phyloP scores from a whole-genome alignment of 2,888 invertebrate genomes.

The Oligia fasciuncula region DNA sequence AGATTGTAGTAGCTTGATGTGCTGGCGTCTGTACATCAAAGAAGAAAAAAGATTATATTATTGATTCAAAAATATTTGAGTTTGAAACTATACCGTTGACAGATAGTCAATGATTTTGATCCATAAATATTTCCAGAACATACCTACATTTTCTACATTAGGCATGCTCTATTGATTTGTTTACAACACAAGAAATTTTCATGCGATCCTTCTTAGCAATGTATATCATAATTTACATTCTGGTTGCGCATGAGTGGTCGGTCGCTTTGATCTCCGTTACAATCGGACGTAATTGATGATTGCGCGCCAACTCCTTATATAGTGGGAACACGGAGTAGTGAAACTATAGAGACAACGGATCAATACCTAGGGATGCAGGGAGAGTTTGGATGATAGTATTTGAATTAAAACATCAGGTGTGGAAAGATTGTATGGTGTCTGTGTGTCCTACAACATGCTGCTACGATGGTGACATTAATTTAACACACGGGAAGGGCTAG shows the following conservation, averaged over 20 bases:
- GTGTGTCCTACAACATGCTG: too few species aligned
- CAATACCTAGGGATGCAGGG: not conserved
- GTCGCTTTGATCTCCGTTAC: constrained; percentile 88
- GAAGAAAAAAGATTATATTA: not conserved
- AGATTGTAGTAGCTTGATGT: too few species aligned
- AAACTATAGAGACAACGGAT: constrained; percentile 1
- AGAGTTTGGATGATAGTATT: not conserved
- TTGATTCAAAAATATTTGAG: not conserved
- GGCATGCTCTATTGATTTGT: constrained; percentile 55
- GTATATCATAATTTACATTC: constrained; percentile 82
- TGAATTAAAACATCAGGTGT: not conserved
- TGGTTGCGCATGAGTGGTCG: constrained; percentile 80
- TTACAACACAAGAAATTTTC: constrained; percentile 65
- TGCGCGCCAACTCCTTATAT: constrained; percentile 75
- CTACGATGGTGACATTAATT: too few species aligned
- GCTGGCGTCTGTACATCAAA: too few species aligned
- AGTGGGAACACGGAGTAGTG: constrained; percentile 69
- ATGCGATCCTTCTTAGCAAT: constrained; percentile 70
- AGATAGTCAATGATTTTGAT: constrained; percentile 3
- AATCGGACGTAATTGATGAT: constrained; percentile 88
- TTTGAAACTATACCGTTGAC: not conserved
- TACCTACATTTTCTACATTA: constrained; percentile 19
- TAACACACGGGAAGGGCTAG: too few species aligned
- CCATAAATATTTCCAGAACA: not conserved
- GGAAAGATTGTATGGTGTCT: too few species aligned